Base-by-base conservation (phyloP, 2,113 vertebrate species). In the Thamnaconus septentrionalis region DNA sequence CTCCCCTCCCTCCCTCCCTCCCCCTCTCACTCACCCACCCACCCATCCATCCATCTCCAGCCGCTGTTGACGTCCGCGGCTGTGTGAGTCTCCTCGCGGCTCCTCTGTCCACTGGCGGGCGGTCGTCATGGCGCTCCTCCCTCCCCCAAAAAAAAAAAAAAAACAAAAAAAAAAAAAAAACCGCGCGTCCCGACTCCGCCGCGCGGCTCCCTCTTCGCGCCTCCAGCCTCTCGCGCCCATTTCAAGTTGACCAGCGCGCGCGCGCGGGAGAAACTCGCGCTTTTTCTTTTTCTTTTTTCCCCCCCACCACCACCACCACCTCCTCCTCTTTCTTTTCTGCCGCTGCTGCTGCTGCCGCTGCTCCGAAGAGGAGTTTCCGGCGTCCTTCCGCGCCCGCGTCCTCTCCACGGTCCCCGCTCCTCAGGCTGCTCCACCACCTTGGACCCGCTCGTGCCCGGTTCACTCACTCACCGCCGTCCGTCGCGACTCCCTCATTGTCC, bases 1-100 rank as follows among this genome's bases (percentile, higher is more conserved):
- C 7, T 11, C 50, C 18, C n/a, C n/a, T 12, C 50, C n/a, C 31
- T 39, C 39, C 44, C 58, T 47, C 62, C 12, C 48, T 54, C 1
- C 59, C 43, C 56, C 62, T 10, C 49, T 47, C 61, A 12, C 74
- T 9, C 56, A 69, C 64, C 69, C 68, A 46, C 76, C 18, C 18
- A 31, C 18, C 18, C 18, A 31, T 31, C 18, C 18, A 31, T 31
- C 18, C 18, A 31, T 31, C 18, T 31, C 18, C 18, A 67, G 56
- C 76, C 75, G 44, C 69, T 59, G 63, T 77, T 83, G 80, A 78
- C 80, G 82, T 85, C 72, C 67, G 3, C 41, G 75, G 60, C 72
- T 75, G 66, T 71, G 68, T 61, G 73, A 8, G 5, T n/a, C 48
- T 50, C 48, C 48, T 11, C 48, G 48, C 48, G 48, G 48, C 48